phyloP scores from a whole-genome alignment of 2,797 vertebrate genomes.

The Poeciliopsis turneri region DNA sequence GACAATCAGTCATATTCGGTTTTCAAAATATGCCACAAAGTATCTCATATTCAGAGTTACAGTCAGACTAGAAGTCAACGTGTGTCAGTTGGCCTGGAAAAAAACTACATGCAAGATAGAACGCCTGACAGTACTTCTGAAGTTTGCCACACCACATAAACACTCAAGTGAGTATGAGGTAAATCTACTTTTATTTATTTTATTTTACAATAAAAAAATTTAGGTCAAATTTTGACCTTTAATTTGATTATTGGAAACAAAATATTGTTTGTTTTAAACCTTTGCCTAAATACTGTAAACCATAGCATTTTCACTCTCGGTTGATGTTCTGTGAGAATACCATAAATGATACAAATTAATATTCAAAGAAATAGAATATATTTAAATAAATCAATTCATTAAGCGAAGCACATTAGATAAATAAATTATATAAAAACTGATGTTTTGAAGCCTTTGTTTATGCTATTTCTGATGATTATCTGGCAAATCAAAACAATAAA shows the following conservation, averaged over 20 bases:
- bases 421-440: background rate
- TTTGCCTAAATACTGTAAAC: background rate
- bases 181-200: background rate
- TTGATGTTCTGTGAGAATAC: background rate
- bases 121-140: background rate
- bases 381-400: background rate
- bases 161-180: background rate
- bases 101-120: background rate
- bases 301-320: background rate
- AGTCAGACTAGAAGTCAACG: background rate
- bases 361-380: background rate
- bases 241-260: too few species aligned
- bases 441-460: background rate
- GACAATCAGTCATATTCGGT: conserved; percentile 38
- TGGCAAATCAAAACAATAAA: background rate
- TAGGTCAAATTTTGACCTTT: background rate
- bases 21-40: conserved; percentile 10
- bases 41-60: background rate
- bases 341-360: background rate
- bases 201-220: background rate
- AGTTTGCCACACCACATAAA: background rate
- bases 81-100: background rate
- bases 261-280: background rate
- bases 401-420: background rate
- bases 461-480: background rate